phyloP scores from a whole-genome alignment of 2,113 vertebrate species.

The Epinephelus cyanopodus region DNA sequence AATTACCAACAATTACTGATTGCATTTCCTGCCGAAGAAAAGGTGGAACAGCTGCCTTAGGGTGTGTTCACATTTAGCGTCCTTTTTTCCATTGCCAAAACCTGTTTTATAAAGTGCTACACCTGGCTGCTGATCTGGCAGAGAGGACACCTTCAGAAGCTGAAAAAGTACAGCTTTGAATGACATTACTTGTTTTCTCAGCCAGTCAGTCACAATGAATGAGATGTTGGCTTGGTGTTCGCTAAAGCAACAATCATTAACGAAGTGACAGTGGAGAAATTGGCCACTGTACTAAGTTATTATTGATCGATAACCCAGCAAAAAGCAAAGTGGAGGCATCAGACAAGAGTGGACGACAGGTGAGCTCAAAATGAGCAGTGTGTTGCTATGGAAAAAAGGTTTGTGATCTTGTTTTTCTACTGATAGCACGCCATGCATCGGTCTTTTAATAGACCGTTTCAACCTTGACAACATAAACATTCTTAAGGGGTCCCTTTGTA shows the following conservation, averaged over 20 bases:
- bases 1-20: too few species aligned
- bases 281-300: not conserved
- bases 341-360: conserved; percentile 1
- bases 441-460: not conserved
- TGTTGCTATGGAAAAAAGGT: conserved; percentile 47
- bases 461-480: too few species aligned
- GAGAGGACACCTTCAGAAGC: not conserved
- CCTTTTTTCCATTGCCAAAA: not conserved
- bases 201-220: not conserved
- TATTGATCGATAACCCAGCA: not conserved
- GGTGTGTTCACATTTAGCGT: not conserved
- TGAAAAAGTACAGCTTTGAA: not conserved
- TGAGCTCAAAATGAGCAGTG: conserved; percentile 18
- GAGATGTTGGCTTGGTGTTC: not conserved
- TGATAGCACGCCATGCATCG: not conserved
- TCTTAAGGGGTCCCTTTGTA: too few species aligned
- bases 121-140: not conserved
- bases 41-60: not conserved
- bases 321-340: not conserved
- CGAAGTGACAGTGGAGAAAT: not conserved
- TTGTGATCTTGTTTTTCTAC: not conserved
- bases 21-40: not conserved
- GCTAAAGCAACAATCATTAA: not conserved
- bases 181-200: not conserved
- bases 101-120: not conserved